phyloP scores from a whole-genome alignment of 2,888 invertebrate species.

The Cylindroiulus punctatus region DNA sequence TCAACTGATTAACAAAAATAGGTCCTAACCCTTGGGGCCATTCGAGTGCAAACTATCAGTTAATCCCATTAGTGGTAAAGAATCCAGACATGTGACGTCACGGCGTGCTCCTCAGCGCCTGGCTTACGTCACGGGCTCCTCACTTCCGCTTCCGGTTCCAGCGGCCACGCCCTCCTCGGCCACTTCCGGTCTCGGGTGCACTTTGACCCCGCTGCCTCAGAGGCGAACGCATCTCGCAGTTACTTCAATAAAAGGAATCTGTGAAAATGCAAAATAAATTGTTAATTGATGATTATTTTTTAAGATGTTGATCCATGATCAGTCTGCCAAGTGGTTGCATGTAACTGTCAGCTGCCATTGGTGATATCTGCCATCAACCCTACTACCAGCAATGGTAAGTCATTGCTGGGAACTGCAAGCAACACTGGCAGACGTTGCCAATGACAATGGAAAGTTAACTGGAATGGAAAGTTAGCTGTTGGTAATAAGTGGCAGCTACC shows the following conservation, averaged over 20 bases:
- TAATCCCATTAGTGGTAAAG: not conserved
- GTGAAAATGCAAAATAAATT: not conserved
- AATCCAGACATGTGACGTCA: not conserved
- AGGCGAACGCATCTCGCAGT: conserved; percentile 5
- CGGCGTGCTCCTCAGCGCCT: not conserved
- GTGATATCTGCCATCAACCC: too few relatives aligned
- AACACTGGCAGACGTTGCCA: too few relatives aligned
- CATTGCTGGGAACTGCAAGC: too few relatives aligned
- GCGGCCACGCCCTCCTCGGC: not conserved
- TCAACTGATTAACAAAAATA: conserved; percentile 14
- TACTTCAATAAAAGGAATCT: conserved; percentile 8
- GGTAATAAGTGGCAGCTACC: too few relatives aligned
- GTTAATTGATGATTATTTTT: not conserved
- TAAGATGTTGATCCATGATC: not conserved
- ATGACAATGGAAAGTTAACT: too few relatives aligned
- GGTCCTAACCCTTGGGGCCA: too few relatives aligned
- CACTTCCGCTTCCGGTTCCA: not conserved
- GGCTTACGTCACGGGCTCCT: not conserved
- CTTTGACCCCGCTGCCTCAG: not conserved
- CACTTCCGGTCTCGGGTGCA: not conserved
- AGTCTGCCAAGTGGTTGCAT: too few relatives aligned
- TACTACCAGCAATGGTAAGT: too few relatives aligned
- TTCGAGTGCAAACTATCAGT: too few relatives aligned
- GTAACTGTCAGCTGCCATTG: too few relatives aligned
- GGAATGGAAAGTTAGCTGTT: too few relatives aligned